Evolutionary conservation across 2,113 vertebrate species (phyloP), one percentile per base, ranked within the genome.

Genomic region (Ictalurus furcatus): DNA sequence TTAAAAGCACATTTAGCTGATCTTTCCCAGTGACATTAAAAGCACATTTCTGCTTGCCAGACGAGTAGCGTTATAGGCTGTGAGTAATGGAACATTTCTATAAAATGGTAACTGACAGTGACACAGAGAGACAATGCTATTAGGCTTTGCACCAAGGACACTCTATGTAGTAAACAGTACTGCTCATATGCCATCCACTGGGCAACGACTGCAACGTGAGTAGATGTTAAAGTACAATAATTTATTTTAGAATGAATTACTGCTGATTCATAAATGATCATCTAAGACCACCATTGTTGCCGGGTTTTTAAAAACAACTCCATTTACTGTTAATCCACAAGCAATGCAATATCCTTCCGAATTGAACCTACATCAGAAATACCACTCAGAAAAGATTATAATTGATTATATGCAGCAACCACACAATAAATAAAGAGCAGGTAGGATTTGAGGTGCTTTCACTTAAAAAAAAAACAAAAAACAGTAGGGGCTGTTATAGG

Each of bases 1-100:
- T 88, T 88, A 84, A 84, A 88, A 84, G 69, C 54, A 87, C 79
- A 83, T 89, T 87, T 87, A 34, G 23, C 34, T 85, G 65, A 74
- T 82, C 78, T n/a, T 74, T 82, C 58, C 37, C 34, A 48, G 79
- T 86, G 84, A 87, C 54, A 81, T 81, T 58, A 86, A 67, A 84
- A 63, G 81, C 81, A 63, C 58, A 84, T 84, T 48, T 34, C 67
- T 90, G n/a, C 25, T 25, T 54, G n/a, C 13, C 56, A 86, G 79
- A 74, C 59, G 25, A 71, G 23, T 16, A 23, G 19, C 13, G 3
- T 86, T 89, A 28, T 52, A 34, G 76, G 37, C 17, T 69, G 71
- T 83, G 65, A 83, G 52, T 89, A 71, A 89, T 81, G 54, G 30
- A 89, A 86, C 21, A 85, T 85, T 89, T 71, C 11, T 71, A 58